Evolutionary conservation across 2,888 invertebrate genomes (phyloP).

Genomic region (Melanchra persicariae): DNA sequence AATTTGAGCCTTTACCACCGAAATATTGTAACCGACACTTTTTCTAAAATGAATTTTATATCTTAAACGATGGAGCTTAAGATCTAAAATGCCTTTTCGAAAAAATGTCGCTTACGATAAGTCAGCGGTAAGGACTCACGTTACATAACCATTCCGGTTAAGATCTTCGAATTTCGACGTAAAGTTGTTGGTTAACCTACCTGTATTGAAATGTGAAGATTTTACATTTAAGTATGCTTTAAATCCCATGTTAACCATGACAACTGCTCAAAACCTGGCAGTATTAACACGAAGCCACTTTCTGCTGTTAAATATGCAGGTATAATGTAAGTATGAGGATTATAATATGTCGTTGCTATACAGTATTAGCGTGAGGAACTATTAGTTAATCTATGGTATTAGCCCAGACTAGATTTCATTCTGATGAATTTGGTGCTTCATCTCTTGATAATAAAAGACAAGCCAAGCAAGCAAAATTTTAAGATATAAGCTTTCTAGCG

Average conservation of each 20-base stretch:
- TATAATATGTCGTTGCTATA: too few relatives aligned
- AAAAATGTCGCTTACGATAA: not conserved
- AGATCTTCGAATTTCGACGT: slow-evolving; percentile 10
- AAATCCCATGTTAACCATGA: not conserved
- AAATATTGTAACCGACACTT: not conserved
- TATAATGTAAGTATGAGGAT: too few relatives aligned
- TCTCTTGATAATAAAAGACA: not conserved
- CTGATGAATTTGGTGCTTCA: too few relatives aligned
- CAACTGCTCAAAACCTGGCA: not conserved
- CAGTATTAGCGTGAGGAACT: too few relatives aligned
- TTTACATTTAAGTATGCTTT: not conserved
- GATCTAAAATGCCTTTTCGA: not conserved
- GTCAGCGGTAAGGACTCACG: not conserved
- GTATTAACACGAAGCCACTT: not conserved
- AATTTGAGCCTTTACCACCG: not conserved
- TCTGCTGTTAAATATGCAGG: not conserved
- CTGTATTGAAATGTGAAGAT: not conserved
- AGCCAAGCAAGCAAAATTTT: too few relatives aligned
- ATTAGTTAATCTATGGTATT: too few relatives aligned
- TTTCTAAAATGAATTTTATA: not conserved
- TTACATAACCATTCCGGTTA: slow-evolving; percentile 24
- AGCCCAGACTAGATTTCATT: too few relatives aligned
- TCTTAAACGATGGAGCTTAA: not conserved
- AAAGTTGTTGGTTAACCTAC: not conserved
- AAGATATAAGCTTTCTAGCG: not conserved